Evolutionary conservation across 2,888 invertebrate genomes (phyloP).

Genomic region (Nemurella pictetii): DNA sequence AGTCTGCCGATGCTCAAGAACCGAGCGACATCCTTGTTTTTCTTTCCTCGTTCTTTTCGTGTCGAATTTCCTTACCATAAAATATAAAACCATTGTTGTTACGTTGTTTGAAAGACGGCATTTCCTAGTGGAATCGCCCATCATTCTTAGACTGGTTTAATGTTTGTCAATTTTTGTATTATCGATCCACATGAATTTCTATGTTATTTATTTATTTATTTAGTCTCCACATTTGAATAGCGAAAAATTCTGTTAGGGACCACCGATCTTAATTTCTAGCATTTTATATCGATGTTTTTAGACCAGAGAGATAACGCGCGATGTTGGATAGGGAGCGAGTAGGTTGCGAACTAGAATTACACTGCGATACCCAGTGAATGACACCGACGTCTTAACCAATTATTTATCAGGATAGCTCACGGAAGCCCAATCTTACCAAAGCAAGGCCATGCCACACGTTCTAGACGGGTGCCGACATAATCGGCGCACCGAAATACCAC

Average conservation of each 20-base stretch:
- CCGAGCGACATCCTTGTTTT: not conserved
- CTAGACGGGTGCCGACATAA: too few relatives aligned
- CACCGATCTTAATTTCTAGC: slow-evolving; percentile 20
- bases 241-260: slow-evolving; percentile 16
- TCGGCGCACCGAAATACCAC: not conserved
- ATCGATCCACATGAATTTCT: not conserved
- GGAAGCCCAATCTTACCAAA: slow-evolving; percentile 2
- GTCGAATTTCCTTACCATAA: too few relatives aligned
- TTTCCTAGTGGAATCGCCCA: not conserved
- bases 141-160: not conserved
- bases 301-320: too few relatives aligned
- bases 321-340: not conserved
- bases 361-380: not conserved
- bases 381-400: not conserved
- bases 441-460: not conserved
- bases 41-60: not conserved
- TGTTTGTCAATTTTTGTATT: not conserved
- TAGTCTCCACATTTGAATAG: not conserved
- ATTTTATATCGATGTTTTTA: not conserved
- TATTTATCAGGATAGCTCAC: not conserved
- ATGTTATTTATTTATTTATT: not conserved
- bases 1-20: not conserved
- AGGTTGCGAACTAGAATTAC: not conserved
- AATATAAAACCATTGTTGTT: not conserved
- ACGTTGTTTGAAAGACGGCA: not conserved